Evolutionary conservation across 2,888 invertebrate species (phyloP).

Genomic region (Nebria brevicollis): DNA sequence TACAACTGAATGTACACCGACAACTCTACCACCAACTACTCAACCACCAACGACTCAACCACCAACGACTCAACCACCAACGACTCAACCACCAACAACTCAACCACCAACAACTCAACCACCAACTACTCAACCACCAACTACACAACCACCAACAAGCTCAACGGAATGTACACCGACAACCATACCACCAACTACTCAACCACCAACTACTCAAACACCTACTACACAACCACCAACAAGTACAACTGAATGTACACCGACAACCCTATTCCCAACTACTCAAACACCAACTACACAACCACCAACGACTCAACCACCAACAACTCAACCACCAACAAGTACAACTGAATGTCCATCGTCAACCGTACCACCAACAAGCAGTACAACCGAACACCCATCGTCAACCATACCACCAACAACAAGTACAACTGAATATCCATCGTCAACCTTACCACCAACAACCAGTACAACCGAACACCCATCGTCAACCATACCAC

Average conservation of each 20-base stretch:
- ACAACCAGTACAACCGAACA: background rate
- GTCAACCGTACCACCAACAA: background rate
- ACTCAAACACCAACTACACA: background rate
- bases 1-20: background rate
- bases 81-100: background rate
- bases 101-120: constrained; percentile 9
- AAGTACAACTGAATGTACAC: background rate
- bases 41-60: background rate
- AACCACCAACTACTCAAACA: background rate
- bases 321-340: background rate
- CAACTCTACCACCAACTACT: no score
- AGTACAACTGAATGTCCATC: background rate
- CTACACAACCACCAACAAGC: background rate
- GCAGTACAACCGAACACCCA: background rate
- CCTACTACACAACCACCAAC: no score
- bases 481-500: background rate
- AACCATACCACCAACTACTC: background rate
- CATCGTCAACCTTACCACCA: background rate
- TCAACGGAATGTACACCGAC: background rate
- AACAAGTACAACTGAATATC: background rate
- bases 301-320: no score
- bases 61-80: background rate
- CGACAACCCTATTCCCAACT: background rate
- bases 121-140: background rate
- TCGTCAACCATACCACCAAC: background rate